Conservation (phyloP, 2,888 invertebrate genomes). For the Metellina segmentata region DNA sequence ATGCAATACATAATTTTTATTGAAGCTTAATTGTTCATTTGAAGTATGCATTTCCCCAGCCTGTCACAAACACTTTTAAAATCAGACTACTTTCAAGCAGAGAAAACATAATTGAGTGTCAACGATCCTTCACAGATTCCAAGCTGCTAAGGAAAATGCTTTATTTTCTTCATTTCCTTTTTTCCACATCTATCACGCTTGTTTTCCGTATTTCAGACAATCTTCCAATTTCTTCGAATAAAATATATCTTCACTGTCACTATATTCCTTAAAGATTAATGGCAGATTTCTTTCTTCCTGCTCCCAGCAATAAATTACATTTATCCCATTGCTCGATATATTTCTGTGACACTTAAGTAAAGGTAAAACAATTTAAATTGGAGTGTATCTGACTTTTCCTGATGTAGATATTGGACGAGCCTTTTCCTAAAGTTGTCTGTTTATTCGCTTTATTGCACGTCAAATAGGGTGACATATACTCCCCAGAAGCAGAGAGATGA, state of each 20-base stretch:
- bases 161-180: not conserved
- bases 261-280: not conserved
- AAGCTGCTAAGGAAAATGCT: not conserved
- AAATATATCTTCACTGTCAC: not conserved
- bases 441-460: not conserved
- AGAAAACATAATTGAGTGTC: not conserved
- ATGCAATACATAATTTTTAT: no score
- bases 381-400: constrained; percentile 4
- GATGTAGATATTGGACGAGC: not conserved
- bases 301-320: constrained; percentile 6
- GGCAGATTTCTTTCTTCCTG: not conserved
- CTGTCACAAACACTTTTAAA: no score
- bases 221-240: not conserved
- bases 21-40: no score
- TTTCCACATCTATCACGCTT: not conserved
- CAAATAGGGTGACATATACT: not conserved
- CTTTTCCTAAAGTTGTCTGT: not conserved
- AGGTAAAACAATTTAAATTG: constrained; percentile 31
- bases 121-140: not conserved
- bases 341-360: constrained; percentile 30
- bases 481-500: not conserved
- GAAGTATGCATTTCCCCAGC: no score
- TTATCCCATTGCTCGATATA: not conserved
- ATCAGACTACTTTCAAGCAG: not conserved
- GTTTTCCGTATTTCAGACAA: not conserved